These are phyloP conservation scores for Anagyrus pseudococci DNA, from an alignment of 2,888 invertebrate species.

Conservation along the genomic window DNA sequence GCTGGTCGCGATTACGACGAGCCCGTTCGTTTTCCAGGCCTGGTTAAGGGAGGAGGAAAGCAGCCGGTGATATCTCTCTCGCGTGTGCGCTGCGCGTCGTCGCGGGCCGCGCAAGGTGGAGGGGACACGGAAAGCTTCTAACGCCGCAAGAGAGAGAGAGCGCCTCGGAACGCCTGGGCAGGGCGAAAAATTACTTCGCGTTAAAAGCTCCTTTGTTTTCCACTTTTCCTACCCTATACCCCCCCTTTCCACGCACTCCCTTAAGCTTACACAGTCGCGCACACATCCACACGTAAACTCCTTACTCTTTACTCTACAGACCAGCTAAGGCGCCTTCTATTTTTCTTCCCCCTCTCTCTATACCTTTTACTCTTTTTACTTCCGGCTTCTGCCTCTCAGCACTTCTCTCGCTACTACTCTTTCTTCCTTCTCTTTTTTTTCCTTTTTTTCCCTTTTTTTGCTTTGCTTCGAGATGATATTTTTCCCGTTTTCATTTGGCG, in stretches of 20 bases:
- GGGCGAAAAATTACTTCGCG: conserved; percentile 27
- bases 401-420: too few species aligned
- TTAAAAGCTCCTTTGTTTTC: conserved; percentile 34
- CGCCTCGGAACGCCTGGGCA: background rate
- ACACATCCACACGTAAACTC: too few species aligned
- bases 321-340: background rate
- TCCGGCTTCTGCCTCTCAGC: background rate
- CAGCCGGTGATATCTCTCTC: background rate
- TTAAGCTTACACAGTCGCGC: too few species aligned
- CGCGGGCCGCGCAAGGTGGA: background rate
- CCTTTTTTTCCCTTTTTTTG: background rate
- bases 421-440: background rate
- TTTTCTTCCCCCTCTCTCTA: background rate
- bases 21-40: background rate
- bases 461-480: background rate
- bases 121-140: background rate
- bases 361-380: background rate
- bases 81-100: background rate
- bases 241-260: conserved; percentile 2
- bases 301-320: too few species aligned
- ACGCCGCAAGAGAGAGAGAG: background rate
- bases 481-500: conserved; percentile 10
- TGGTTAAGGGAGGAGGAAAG: background rate
- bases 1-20: conserved; percentile 45
- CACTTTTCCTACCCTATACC: too few species aligned